A percentile compares a stretch with the other conserved stretches of the same genome.
Evolutionary conservation across 1,140 invertebrate species (phyloP).

Genomic region (Ericerus pela): DNA sequence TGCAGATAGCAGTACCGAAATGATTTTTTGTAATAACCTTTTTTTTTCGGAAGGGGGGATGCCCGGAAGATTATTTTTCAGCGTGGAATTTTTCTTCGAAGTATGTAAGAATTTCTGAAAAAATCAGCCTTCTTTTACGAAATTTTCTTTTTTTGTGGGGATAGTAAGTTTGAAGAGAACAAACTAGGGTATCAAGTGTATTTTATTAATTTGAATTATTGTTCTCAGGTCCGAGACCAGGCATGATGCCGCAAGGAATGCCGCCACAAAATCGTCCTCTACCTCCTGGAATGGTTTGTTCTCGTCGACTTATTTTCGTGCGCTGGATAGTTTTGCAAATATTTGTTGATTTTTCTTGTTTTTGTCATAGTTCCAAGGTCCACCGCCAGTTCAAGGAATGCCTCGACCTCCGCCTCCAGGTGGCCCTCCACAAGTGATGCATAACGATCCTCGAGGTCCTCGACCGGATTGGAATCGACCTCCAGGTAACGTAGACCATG

Average conservation of each 20-base stretch:
- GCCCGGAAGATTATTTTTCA: too few relatives aligned
- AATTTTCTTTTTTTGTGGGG: too few relatives aligned
- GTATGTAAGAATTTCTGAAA: too few relatives aligned
- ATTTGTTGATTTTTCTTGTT: background rate
- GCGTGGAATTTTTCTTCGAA: too few relatives aligned
- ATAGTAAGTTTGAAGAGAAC: too few relatives aligned
- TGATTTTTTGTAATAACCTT: too few relatives aligned
- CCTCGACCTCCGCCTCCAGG: conserved; percentile 40
- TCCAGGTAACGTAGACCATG: conserved; percentile 38
- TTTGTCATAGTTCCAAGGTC: conserved; percentile 20
- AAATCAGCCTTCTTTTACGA: too few relatives aligned
- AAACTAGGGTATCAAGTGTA: too few relatives aligned
- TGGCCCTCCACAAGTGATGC: conserved; percentile 31
- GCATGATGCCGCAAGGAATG: conserved; percentile 37
- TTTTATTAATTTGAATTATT: background rate
- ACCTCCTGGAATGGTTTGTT: conserved; percentile 43
- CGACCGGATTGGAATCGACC: conserved; percentile 62
- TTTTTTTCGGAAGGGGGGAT: too few relatives aligned
- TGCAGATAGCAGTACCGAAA: too few relatives aligned
- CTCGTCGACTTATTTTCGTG: background rate
- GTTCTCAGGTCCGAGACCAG: conserved; percentile 29
- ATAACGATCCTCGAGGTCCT: conserved; percentile 34
- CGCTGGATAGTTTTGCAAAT: background rate
- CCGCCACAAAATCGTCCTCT: conserved; percentile 45
- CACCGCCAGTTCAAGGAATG: conserved; percentile 40